A percentile compares a stretch with the other conserved stretches of the same genome.
Evolutionary conservation across 2,888 invertebrate genomes (phyloP).

Genomic region (Thysanoteuthis rhombus): DNA sequence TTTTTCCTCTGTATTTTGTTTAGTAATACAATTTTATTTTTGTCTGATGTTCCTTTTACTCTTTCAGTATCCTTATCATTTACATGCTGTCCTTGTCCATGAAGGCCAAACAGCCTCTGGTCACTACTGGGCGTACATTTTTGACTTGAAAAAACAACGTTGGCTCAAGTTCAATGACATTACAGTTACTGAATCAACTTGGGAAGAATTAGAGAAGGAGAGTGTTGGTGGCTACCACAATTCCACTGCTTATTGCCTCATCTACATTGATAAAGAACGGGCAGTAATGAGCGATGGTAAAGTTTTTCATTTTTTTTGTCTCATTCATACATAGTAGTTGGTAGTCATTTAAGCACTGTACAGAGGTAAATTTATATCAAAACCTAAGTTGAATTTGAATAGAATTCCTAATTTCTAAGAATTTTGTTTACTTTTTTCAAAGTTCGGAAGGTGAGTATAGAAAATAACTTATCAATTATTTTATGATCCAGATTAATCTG

Average conservation of each 20-base stretch:
- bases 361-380: too few species aligned
- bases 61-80: slow-evolving; percentile 65
- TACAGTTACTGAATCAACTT: slow-evolving; percentile 67
- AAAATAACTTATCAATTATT: too few species aligned
- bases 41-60: neutral
- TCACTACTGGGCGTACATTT: slow-evolving; percentile 71
- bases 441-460: too few species aligned
- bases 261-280: slow-evolving; percentile 67
- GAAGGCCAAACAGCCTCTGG: slow-evolving; percentile 70
- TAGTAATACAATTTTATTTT: neutral
- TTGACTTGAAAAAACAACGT: slow-evolving; percentile 55
- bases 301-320: neutral
- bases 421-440: too few species aligned
- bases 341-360: neutral
- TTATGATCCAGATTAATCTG: too few species aligned
- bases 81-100: slow-evolving; percentile 70
- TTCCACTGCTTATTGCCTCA: slow-evolving; percentile 70
- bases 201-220: slow-evolving; percentile 69
- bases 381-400: too few species aligned
- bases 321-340: neutral
- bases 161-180: slow-evolving; percentile 71
- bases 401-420: too few species aligned
- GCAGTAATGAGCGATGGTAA: slow-evolving; percentile 36
- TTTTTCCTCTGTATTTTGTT: neutral
- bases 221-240: slow-evolving; percentile 69